Evolutionary conservation across 2,888 invertebrate species (phyloP).

Genomic region (Orchesellides sinensis): DNA sequence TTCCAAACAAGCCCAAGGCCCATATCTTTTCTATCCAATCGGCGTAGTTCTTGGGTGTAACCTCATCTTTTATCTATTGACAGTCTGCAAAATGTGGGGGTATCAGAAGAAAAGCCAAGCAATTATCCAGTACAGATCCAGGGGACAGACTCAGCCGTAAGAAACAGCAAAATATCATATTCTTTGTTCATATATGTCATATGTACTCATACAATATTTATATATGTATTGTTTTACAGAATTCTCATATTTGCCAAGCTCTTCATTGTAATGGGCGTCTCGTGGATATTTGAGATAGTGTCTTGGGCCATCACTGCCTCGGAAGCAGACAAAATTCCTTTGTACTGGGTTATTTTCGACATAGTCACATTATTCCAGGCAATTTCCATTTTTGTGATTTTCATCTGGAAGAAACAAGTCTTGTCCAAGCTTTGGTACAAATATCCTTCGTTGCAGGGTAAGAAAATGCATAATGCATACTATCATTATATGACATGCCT

Average conservation of each 20-base stretch:
- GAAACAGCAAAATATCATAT: too few relatives aligned
- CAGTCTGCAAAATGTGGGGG: conserved; percentile 63
- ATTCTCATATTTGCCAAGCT: conserved; percentile 60
- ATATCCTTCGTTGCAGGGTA: conserved; percentile 44
- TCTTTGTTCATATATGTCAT: too few relatives aligned
- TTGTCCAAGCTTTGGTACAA: conserved; percentile 43
- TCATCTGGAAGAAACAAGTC: conserved; percentile 59
- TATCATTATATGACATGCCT: not conserved
- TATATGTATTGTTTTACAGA: too few relatives aligned
- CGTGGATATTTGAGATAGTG: conserved; percentile 64
- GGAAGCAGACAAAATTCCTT: conserved; percentile 7
- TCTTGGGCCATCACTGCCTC: conserved; percentile 34
- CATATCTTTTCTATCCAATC: conserved; percentile 60
- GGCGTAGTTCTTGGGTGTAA: conserved; percentile 59
- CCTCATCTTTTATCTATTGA: conserved; percentile 56
- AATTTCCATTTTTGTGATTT: conserved; percentile 64
- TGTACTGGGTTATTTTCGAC: conserved; percentile 66
- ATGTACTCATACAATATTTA: too few relatives aligned
- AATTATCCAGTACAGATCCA: conserved; percentile 33
- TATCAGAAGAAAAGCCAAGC: conserved; percentile 62
- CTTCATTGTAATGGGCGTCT: conserved; percentile 68
- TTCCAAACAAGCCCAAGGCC: conserved; percentile 64
- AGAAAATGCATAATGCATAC: not conserved
- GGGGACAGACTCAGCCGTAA: conserved; percentile 60
- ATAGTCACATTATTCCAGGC: conserved; percentile 62